Percentiles rank a stretch among this genome's conserved stretches.
Conservation (phyloP, 1,140 invertebrate genomes). For the Drosophila triauraria region DNA sequence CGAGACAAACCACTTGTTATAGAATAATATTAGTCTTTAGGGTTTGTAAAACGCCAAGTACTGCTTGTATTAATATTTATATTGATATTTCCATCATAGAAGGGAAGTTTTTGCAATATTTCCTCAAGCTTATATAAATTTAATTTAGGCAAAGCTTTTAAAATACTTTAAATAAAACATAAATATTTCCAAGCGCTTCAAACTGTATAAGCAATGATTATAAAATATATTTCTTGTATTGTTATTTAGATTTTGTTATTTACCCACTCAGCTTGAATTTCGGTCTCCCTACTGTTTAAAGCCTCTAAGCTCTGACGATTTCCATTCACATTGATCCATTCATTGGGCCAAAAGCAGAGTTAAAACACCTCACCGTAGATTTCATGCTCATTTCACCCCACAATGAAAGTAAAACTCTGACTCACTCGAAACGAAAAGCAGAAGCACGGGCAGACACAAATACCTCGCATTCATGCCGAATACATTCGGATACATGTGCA, state of each 20-base stretch:
- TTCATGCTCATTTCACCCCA: conserved; percentile 6
- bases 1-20: neutral
- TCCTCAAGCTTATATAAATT: neutral
- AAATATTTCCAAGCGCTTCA: neutral
- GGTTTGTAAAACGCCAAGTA: neutral
- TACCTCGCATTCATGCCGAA: conserved; percentile 20
- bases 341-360: conserved; percentile 15
- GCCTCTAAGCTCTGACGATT: conserved; percentile 1
- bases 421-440: conserved; percentile 20
- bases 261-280: neutral
- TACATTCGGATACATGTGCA: conserved; percentile 32
- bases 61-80: neutral
- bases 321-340: conserved; percentile 15
- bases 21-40: neutral
- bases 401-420: conserved; percentile 47
- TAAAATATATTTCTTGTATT: conserved; percentile 1
- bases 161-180: neutral
- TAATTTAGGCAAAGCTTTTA: neutral
- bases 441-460: conserved; percentile 13
- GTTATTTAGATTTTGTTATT: neutral
- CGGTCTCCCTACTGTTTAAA: neutral
- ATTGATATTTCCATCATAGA: neutral
- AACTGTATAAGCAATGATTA: neutral
- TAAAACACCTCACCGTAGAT: neutral
- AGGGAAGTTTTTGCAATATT: neutral